Percentiles rank a stretch among this genome's conserved stretches.
Conservation (phyloP, 2,888 invertebrate species). For the Callyntrura guangdongensis region DNA sequence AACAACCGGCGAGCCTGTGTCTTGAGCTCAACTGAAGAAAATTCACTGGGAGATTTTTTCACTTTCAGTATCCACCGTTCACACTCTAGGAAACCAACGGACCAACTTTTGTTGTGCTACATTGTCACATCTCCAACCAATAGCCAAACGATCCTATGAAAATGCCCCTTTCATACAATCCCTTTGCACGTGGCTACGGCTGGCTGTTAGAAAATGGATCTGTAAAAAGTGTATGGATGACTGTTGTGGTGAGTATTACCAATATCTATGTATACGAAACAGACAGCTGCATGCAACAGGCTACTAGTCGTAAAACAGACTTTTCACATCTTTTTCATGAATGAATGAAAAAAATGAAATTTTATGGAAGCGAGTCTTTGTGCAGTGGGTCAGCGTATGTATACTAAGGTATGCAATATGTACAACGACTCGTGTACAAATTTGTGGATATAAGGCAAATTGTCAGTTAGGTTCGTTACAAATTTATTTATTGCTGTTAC, state of each 20-base stretch:
- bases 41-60: slow-evolving; percentile 15
- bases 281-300: slow-evolving; percentile 56
- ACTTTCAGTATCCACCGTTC: slow-evolving; percentile 18
- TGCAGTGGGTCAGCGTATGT: background rate
- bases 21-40: background rate
- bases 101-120: slow-evolving; percentile 29
- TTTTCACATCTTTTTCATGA: slow-evolving; percentile 43
- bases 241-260: background rate
- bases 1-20: slow-evolving; percentile 1
- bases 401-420: too few species aligned
- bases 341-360: slow-evolving; percentile 48
- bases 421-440: background rate
- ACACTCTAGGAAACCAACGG: slow-evolving; percentile 24
- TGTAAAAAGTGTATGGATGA: background rate
- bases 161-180: slow-evolving; percentile 25
- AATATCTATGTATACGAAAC: background rate
- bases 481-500: slow-evolving; percentile 50
- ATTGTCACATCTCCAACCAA: slow-evolving; percentile 30
- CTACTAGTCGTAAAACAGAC: slow-evolving; percentile 56
- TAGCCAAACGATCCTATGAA: slow-evolving; percentile 15
- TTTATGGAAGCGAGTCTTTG: slow-evolving; percentile 34
- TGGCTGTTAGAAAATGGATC: slow-evolving; percentile 24
- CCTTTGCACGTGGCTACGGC: slow-evolving; percentile 44
- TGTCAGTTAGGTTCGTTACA: slow-evolving; percentile 52
- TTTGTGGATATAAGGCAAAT: background rate